Evolutionary conservation across 2,888 invertebrate genomes (phyloP), one percentile per base, ranked within the genome.

Genomic region (Furcula furcula): DNA sequence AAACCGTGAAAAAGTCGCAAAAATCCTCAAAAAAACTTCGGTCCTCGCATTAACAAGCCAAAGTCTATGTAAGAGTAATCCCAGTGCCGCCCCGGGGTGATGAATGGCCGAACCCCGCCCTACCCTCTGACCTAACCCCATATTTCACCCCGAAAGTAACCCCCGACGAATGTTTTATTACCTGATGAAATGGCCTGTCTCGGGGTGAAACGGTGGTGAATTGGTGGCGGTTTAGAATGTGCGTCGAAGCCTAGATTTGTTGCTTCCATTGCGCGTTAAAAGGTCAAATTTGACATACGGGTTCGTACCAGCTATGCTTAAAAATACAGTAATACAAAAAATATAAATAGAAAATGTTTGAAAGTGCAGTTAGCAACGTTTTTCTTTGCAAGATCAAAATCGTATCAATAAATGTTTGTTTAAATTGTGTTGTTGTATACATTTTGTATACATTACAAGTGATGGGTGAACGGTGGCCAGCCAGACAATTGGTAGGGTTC

Each of bases 141-240:
- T 80, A 74, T 65, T 56, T 81, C 79, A 77, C 65, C 49, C 61
- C 49, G 70, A 60, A 65, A 65, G 69, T 68, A 71, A 74, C 74
- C 73, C 74, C 66, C 65, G 53, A 59, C 60, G 65, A 71, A 69
- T 79, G 78, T 74, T 83, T 80, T 82, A 83, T 78, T 69, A 76
- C 76, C 77, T 75, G 78, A 75, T 77, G 79, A 82, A 81, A 77
- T 71, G 64, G 66, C 57, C 63, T 70, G 70, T 69, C 66, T 62
- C 61, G 60, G 52, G 51, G 50, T 45, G 55, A 55, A 53, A 48
- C 55, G 46, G 56, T 55, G 46, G 64, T 65, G 61, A 67, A 73
- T 73, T 61, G 52, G 54, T 42, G 40, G 32, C 36, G 41, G 38
- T 44, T 45, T 36, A 34, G 36, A 21, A 29, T 16, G 36, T 30